Evolutionary conservation across 1,140 invertebrate species (phyloP).

Genomic region (Adelges cooleyi): DNA sequence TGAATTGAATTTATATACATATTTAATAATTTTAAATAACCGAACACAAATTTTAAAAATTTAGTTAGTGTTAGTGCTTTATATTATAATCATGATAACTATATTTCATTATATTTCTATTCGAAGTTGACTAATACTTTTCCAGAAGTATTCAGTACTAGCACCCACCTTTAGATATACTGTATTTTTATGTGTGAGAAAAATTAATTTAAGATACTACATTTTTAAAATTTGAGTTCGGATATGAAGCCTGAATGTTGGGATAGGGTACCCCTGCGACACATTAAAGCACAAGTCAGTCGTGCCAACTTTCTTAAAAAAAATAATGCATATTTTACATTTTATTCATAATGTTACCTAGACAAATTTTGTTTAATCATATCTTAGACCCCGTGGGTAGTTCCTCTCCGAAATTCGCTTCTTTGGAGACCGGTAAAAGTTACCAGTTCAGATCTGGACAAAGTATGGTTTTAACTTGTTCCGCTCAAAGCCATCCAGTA

Average conservation of each 20-base stretch:
- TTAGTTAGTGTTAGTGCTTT: too few species aligned
- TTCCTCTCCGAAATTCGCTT: conserved; percentile 41
- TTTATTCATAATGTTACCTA: neutral
- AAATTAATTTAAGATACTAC: too few species aligned
- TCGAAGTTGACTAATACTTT: too few species aligned
- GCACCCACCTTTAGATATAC: too few species aligned
- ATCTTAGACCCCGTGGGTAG: conserved; percentile 37
- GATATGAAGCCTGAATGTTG: conserved; percentile 76
- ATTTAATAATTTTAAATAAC: too few species aligned
- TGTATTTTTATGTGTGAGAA: too few species aligned
- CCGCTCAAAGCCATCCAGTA: conserved; percentile 54
- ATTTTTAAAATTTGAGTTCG: conserved; percentile 25
- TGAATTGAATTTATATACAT: too few species aligned
- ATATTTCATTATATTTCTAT: too few species aligned
- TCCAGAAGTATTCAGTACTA: too few species aligned
- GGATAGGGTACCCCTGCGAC: conserved; percentile 72
- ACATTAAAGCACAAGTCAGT: conserved; percentile 11
- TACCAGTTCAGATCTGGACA: conserved; percentile 42
- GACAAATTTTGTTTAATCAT: conserved; percentile 21
- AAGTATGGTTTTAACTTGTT: conserved; percentile 42
- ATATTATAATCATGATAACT: too few species aligned
- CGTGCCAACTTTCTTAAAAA: neutral
- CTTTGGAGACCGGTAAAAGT: conserved; percentile 44
- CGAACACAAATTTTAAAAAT: too few species aligned
- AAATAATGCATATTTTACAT: neutral